Base-by-base conservation (phyloP, 2,888 invertebrate genomes). In the Xestobium rufovillosum region DNA sequence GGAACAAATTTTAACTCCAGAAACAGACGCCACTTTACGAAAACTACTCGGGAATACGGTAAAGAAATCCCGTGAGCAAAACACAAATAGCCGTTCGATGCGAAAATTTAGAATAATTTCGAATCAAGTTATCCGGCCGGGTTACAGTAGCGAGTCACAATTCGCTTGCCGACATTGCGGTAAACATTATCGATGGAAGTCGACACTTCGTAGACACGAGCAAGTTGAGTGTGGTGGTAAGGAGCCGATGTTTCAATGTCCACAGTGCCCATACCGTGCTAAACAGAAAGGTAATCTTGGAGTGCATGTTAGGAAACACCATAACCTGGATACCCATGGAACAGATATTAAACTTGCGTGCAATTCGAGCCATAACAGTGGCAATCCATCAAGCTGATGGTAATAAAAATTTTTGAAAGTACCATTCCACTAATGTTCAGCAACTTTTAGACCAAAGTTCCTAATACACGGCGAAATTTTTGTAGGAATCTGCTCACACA, bases 141-240 rank as follows among this genome's bases (percentile, higher is more conserved):
- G 68, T 36, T 61, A 60, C 48, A 66, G 68, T 53, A 61, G 60
- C 12, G 65, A 67, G 13, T 57, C 67, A 38, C 76, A 78, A 56
- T 83, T 82, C 63, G 73, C 80, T 35, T 85, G 84, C 57, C 73
- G 82, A 32, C 83, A 83, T 58, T 85, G 85, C 66, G 84, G 85
- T 47, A 84, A 84, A 63, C 75, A 78, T 48, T 85, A 85, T 63
- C 76, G 84, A 53, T 84, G 84, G 84, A 84, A 81, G 67, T 83
- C 83, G 37, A 83, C 84, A 42, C 69, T 84, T 67, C 84, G 83
- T 66, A 82, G 83, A 45, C 87, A 84, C 67, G 82, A 84, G 65
- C 82, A 78, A 69, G 84, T 85, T 43, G 86, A 86, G 65, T 86
- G 86, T 65, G 63, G 85, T 28, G 85, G 84, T 45, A 87, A 86